Evolutionary conservation across 2,113 vertebrate species (phyloP), one percentile per base, ranked within the genome.

Genomic region (Anolis sagrei): DNA sequence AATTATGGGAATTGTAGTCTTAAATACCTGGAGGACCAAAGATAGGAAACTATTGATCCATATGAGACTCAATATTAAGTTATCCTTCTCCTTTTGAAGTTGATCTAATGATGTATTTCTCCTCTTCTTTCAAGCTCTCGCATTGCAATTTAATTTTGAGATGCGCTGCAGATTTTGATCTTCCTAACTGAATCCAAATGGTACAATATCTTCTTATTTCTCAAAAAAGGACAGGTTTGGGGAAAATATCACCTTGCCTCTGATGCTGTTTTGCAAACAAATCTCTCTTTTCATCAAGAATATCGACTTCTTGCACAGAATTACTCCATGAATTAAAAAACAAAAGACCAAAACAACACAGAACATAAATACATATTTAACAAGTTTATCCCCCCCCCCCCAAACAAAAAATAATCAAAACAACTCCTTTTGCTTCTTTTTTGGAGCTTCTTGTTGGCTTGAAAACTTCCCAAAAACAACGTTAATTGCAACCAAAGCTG

Each of bases 301-400:
- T 94, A 93, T 96, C 96, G 95, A 97, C 95, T 95, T 97, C 96
- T 94, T 95, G 95, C 94, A 96, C 95, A 94, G 89, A 96, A 94
- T 91, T 86, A 97, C 90, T 95, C 95, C 92, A 96, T 97, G 96
- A 96, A 96, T 96, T 93, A 95, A 95, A 91, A 94, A 94, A 95
- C 96, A 44, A 44, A 44, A 44, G 39, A 44, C 39, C 83, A 95
- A 96, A 96, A 97, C 96, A 97, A 97, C 94, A 96, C 91, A 95
- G 91, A 97, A 98, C 97, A 98, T 98, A 98, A 98, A 98, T 98
- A 98, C 94, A 96, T 96, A 96, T 96, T 97, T 95, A 97, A 97
- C 92, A 95, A 92, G 95, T 95, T 95, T 81, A 93, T 92, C 96
- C 95, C 92, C 82, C 2, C 7, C 93, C 90, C 86, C 32, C 89